Conservation (phyloP, 2,797 vertebrate genomes). For the Psittacula echo region DNA sequence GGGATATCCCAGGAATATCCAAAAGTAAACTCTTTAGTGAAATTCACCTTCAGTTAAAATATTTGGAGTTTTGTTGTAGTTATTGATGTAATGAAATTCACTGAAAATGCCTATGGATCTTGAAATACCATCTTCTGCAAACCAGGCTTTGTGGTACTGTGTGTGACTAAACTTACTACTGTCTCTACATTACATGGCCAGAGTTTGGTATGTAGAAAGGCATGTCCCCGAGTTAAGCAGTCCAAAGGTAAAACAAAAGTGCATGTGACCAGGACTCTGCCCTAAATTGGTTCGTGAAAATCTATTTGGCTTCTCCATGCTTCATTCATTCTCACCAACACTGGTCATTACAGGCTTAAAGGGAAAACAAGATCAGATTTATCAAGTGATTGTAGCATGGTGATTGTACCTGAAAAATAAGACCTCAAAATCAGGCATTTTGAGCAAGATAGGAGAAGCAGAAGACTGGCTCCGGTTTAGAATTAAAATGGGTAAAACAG, state of each 20-base stretch:
- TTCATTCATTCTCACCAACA: constrained; percentile 30
- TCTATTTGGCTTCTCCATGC: constrained; percentile 44
- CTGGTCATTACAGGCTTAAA: constrained; percentile 8
- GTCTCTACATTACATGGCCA: neutral
- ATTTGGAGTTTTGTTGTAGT: neutral
- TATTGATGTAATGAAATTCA: constrained; percentile 11
- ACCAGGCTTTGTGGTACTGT: neutral
- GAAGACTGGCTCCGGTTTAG: neutral
- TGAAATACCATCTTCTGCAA: neutral
- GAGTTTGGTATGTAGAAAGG: constrained; percentile 7
- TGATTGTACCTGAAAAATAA: neutral
- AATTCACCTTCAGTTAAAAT: constrained; percentile 20
- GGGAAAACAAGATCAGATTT: neutral
- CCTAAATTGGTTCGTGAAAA: constrained; percentile 10
- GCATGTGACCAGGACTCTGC: constrained; percentile 29
- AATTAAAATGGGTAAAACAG: neutral
- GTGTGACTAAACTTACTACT: neutral
- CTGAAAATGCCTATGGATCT: neutral
- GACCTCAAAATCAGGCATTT: neutral
- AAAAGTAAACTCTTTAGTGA: neutral
- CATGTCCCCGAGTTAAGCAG: neutral
- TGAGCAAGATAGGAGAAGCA: neutral
- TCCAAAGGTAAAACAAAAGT: constrained; percentile 27
- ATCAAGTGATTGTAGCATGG: neutral
- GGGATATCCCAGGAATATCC: neutral